Percentiles rank a stretch among this genome's conserved stretches.
phyloP scores from a whole-genome alignment of 2,797 vertebrate genomes.

The Sebastes ruberrimus region DNA sequence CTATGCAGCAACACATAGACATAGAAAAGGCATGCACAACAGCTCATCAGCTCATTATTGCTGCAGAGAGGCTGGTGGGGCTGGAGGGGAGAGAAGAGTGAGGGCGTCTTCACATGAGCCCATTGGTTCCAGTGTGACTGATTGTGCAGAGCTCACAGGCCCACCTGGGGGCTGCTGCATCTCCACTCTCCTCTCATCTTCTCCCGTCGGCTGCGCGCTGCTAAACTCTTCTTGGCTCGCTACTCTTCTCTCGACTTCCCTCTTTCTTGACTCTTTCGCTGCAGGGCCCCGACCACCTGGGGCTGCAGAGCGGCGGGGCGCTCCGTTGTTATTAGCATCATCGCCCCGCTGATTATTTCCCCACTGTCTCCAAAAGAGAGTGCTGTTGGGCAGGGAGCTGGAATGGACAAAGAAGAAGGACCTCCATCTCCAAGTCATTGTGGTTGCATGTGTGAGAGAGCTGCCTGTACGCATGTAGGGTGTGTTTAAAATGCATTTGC shows the following conservation, averaged over 20 bases:
- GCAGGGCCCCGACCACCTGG: slow-evolving; percentile 39
- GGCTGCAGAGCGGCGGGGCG: slow-evolving; percentile 15
- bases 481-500: slow-evolving; percentile 8
- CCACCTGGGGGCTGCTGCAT: slow-evolving; percentile 51
- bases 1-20: slow-evolving; percentile 10
- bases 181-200: slow-evolving; percentile 46
- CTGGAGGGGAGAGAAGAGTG: neutral
- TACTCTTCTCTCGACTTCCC: neutral
- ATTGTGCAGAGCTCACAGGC: slow-evolving; percentile 46
- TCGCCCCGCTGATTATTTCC: slow-evolving; percentile 43
- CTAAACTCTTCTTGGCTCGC: slow-evolving; percentile 29
- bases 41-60: slow-evolving; percentile 46
- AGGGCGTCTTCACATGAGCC: slow-evolving; percentile 38
- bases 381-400: slow-evolving; percentile 63
- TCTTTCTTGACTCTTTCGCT: slow-evolving; percentile 16
- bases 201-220: slow-evolving; percentile 3
- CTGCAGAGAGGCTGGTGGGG: slow-evolving; percentile 17
- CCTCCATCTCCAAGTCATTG: neutral
- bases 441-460: neutral
- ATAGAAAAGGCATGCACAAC: slow-evolving; percentile 34
- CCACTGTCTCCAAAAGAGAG: slow-evolving; percentile 62
- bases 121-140: slow-evolving; percentile 55
- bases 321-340: slow-evolving; percentile 51
- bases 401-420: slow-evolving; percentile 23
- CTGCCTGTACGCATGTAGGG: neutral